These are phyloP conservation scores for Amitus sp. DNA, from an alignment of 2,888 invertebrate genomes.

Conservation along the genomic window DNA sequence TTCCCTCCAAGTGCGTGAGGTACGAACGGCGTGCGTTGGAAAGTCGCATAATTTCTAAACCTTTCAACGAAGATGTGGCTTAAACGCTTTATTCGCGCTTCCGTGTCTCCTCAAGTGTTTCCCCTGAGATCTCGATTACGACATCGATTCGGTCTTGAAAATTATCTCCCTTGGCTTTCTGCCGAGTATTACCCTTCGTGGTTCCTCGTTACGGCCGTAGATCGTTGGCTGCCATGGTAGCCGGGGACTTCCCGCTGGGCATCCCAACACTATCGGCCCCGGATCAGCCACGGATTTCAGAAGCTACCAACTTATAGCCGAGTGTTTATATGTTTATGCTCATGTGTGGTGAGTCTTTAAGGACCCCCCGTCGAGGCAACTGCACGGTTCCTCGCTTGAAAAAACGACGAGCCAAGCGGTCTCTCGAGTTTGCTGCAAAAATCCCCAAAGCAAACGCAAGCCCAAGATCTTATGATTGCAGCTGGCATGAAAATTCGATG, in stretches of 20 bases:
- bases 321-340: conserved; percentile 56
- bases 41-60: conserved; percentile 5
- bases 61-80: conserved; percentile 12
- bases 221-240: conserved; percentile 53
- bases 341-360: conserved; percentile 57
- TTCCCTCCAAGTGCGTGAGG: no score
- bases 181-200: conserved; percentile 45
- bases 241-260: conserved; percentile 57
- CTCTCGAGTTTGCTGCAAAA: no score
- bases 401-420: no score
- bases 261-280: conserved; percentile 60
- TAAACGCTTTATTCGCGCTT: conserved; percentile 15
- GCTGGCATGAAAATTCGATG: no score
- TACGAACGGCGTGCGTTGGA: background rate
- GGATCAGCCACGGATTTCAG: conserved; percentile 62
- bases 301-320: conserved; percentile 59
- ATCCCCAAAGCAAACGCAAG: no score
- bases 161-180: conserved; percentile 30
- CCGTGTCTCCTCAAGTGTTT: conserved; percentile 7
- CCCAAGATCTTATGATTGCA: no score
- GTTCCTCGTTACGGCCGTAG: conserved; percentile 56
- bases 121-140: conserved; percentile 21
- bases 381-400: conserved; percentile 31
- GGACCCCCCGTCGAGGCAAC: conserved; percentile 52
- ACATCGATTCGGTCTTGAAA: conserved; percentile 33